Evolutionary conservation across 2,113 vertebrate species (phyloP).

Genomic region (Climacteris rufus): DNA sequence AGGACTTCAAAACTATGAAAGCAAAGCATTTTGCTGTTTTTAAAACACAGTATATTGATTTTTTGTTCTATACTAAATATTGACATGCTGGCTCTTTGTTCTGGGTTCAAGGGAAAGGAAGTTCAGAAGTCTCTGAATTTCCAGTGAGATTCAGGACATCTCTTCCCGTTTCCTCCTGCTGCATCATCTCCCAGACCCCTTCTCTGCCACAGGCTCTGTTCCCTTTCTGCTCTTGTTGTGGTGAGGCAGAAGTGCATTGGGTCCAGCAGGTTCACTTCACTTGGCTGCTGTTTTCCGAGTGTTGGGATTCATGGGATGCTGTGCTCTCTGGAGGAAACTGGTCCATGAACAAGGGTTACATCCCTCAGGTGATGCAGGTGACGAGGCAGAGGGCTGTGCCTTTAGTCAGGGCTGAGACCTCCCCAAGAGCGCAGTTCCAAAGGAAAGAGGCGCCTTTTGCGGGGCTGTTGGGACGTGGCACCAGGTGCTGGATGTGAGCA

Average conservation of each 20-base stretch:
- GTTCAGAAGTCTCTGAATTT: background rate
- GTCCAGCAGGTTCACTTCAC: background rate
- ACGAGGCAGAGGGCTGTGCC: background rate
- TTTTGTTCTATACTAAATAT: background rate
- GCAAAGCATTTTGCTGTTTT: background rate
- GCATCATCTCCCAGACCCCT: background rate
- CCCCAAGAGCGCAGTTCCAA: background rate
- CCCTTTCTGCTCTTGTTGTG: background rate
- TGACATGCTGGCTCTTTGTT: background rate
- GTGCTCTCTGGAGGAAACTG: background rate
- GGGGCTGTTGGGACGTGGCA: background rate
- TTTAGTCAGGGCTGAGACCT: background rate
- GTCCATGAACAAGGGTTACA: rapidly evolving
- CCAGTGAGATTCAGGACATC: background rate
- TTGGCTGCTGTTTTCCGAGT: background rate
- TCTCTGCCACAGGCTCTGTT: background rate
- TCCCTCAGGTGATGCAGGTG: background rate
- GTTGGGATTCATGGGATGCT: background rate
- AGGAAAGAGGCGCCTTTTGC: background rate
- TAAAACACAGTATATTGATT: background rate
- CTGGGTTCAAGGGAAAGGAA: background rate
- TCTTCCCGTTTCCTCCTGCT: background rate
- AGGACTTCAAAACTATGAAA: background rate
- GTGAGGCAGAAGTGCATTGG: background rate
- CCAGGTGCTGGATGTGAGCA: background rate